A percentile compares a stretch with the other conserved stretches of the same genome.
Evolutionary conservation across 2,888 invertebrate genomes (phyloP).

Genomic region (Peribatodes rhomboidaria): DNA sequence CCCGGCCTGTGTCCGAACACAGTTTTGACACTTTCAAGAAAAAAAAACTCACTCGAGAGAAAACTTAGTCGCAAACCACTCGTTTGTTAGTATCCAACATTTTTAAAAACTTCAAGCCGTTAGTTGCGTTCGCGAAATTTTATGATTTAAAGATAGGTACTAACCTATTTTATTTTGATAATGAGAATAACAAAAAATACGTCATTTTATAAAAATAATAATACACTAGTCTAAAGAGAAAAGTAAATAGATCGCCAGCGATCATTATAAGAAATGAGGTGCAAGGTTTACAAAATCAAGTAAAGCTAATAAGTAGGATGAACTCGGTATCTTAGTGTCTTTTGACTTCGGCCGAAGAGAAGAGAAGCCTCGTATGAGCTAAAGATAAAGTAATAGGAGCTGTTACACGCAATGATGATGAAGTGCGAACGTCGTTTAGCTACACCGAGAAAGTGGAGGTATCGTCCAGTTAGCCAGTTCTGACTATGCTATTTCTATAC

Average conservation of each 20-base stretch:
- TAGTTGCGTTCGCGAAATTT: conserved; percentile 79
- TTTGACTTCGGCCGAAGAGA: conserved; percentile 56
- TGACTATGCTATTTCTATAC: neutral
- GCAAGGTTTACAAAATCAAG: conserved; percentile 78
- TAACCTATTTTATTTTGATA: conserved; percentile 53
- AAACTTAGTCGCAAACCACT: conserved; percentile 78
- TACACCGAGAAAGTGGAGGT: neutral
- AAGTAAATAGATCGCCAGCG: conserved; percentile 84
- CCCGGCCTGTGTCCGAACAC: conserved; percentile 73
- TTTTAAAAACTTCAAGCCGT: conserved; percentile 80
- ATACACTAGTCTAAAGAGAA: conserved; percentile 81
- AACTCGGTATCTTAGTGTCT: conserved; percentile 64
- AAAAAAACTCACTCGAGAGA: conserved; percentile 68
- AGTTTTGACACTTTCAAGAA: conserved; percentile 53
- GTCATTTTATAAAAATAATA: conserved; percentile 71
- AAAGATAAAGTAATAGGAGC: conserved; percentile 10
- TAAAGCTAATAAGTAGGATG: conserved; percentile 63
- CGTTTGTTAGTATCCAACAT: conserved; percentile 79
- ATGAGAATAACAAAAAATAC: conserved; percentile 68
- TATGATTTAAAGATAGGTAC: conserved; percentile 58
- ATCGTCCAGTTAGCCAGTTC: conserved; percentile 1
- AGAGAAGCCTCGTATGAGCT: conserved; percentile 34
- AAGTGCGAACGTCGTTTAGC: conserved; percentile 23
- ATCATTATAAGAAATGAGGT: conserved; percentile 81
- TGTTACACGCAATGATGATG: neutral